Conservation (phyloP, 2,113 vertebrate genomes). For the Orycteropus afer region DNA sequence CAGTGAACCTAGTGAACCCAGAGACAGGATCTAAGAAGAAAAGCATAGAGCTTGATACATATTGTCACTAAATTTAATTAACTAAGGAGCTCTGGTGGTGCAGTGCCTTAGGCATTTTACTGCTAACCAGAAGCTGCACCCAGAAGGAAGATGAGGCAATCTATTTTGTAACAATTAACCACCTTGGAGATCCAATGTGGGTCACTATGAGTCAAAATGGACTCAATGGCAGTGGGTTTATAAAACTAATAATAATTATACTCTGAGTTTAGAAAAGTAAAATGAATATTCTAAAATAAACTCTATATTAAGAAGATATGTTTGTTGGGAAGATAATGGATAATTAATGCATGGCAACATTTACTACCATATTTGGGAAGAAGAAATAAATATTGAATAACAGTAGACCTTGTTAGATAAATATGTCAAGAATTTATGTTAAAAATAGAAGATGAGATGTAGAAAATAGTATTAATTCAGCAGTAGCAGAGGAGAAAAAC, state of each 20-base stretch:
- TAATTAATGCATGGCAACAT: not conserved
- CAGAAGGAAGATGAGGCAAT: too few relatives aligned
- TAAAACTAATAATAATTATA: not conserved
- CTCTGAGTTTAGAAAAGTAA: slow-evolving; percentile 3
- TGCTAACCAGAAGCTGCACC: too few relatives aligned
- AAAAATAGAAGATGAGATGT: not conserved
- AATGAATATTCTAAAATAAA: not conserved
- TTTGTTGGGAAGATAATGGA: not conserved
- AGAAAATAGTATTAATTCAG: slow-evolving; percentile 9
- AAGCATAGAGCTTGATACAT: not conserved
- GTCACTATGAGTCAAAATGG: too few relatives aligned
- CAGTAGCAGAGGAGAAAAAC: not conserved
- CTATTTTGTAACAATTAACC: too few relatives aligned
- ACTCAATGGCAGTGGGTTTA: too few relatives aligned
- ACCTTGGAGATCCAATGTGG: too few relatives aligned
- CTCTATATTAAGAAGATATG: not conserved
- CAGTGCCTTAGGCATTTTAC: too few relatives aligned
- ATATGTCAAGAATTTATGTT: not conserved
- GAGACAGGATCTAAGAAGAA: not conserved
- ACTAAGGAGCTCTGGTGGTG: too few relatives aligned
- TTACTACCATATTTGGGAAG: not conserved
- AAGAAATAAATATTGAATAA: not conserved
- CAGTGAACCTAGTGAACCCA: not conserved
- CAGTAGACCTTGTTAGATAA: not conserved
- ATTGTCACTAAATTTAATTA: not conserved